These are phyloP conservation scores for Seriola quinqueradiata DNA, from an alignment of 2,113 vertebrate species.

Conservation along the genomic window DNA sequence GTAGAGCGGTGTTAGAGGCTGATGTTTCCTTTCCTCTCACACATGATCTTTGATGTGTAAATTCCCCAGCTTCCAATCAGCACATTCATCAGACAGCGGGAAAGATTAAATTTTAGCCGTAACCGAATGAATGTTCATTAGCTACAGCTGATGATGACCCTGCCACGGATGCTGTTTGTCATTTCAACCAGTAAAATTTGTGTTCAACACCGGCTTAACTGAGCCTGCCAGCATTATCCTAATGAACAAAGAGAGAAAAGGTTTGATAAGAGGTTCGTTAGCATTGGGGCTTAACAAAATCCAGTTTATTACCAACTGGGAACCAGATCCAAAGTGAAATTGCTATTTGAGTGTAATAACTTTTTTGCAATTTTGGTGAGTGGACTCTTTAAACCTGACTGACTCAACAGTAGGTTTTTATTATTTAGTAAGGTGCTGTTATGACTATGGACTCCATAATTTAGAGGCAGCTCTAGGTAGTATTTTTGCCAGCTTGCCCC, in stretches of 20 bases:
- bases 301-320: too few relatives aligned
- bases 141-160: background rate
- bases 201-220: too few relatives aligned
- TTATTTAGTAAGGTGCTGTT: conserved; percentile 25
- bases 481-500: conserved; percentile 39
- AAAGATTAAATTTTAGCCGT: background rate
- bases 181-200: background rate
- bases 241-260: background rate
- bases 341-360: too few relatives aligned
- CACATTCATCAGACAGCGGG: background rate
- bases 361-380: background rate
- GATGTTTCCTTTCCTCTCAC: background rate
- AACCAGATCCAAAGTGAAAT: too few relatives aligned
- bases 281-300: background rate
- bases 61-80: background rate
- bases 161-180: background rate
- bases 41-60: background rate
- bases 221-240: background rate
- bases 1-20: background rate
- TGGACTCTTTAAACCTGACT: background rate
- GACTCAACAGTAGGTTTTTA: conserved; percentile 11
- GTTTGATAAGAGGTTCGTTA: background rate
- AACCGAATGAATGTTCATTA: background rate
- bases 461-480: conserved; percentile 15
- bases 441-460: conserved; percentile 9